Conservation (phyloP, 1,140 invertebrate species). For the Homarus americanus region DNA sequence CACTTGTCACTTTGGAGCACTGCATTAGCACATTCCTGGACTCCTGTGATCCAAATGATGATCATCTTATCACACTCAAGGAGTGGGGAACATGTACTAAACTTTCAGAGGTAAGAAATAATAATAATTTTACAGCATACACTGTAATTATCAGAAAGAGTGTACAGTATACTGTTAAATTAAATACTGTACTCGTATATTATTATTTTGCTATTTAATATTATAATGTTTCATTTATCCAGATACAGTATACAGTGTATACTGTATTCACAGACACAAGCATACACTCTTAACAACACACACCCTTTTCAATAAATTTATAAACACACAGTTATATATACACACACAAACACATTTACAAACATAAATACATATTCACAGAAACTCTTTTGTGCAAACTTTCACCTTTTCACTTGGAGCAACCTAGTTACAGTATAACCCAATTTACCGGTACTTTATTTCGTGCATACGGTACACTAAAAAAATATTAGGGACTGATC, state of each 20-base stretch:
- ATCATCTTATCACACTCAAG: constrained; percentile 91
- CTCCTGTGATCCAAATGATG: constrained; percentile 89
- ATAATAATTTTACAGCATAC: background rate
- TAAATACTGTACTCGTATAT: background rate
- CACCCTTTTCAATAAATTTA: background rate
- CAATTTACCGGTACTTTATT: no score
- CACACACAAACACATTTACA: no score
- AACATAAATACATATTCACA: no score
- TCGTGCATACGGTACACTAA: no score
- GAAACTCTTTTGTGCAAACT: no score
- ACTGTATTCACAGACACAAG: no score
- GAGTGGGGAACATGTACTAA: constrained; percentile 96
- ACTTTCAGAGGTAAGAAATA: constrained; percentile 83
- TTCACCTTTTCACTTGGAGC: no score
- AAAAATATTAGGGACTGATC: no score
- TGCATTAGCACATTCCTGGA: constrained; percentile 97
- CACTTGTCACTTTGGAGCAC: constrained; percentile 94
- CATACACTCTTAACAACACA: background rate
- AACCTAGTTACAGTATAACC: no score
- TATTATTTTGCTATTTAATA: background rate
- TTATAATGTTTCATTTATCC: background rate
- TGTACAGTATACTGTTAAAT: background rate
- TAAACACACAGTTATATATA: background rate
- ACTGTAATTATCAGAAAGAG: background rate
- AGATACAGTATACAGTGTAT: no score